phyloP scores from a whole-genome alignment of 2,113 vertebrate genomes.

The Phaetusa simplex region DNA sequence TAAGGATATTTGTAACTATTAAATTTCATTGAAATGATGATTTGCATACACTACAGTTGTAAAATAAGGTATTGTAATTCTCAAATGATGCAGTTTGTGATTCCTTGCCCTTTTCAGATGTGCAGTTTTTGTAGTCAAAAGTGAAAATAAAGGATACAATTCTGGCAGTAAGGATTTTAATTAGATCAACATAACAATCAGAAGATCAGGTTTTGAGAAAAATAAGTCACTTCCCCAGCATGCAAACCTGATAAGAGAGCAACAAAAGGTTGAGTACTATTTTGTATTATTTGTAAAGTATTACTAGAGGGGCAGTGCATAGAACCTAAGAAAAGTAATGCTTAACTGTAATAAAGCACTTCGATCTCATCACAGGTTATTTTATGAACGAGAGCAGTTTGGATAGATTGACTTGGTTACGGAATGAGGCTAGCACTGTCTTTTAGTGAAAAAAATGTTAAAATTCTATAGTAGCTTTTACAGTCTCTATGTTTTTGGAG shows the following conservation, averaged over 20 bases:
- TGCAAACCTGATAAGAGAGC: not conserved
- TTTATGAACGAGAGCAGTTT: not conserved
- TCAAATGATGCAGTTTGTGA: not conserved
- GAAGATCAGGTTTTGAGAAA: not conserved
- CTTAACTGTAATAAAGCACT: not conserved
- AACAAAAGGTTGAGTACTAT: not conserved
- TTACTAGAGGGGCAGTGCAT: not conserved
- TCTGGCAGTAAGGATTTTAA: not conserved
- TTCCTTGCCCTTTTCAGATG: not conserved
- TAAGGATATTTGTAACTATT: not conserved
- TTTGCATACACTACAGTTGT: slow-evolving; percentile 14
- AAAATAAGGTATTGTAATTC: not conserved
- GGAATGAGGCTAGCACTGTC: not conserved
- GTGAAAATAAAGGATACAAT: not conserved
- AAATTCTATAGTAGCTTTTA: not conserved
- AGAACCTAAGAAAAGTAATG: not conserved
- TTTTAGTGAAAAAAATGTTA: not conserved
- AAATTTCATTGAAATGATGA: not conserved
- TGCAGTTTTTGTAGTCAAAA: not conserved
- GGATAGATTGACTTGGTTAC: not conserved
- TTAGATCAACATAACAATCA: not conserved
- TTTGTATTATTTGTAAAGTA: not conserved
- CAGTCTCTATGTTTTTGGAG: not conserved
- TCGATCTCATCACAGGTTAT: not conserved
- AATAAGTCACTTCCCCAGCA: not conserved